Percentiles rank a stretch among this genome's conserved stretches.
phyloP scores from a whole-genome alignment of 2,113 vertebrate species.

The Petromus typicus region DNA sequence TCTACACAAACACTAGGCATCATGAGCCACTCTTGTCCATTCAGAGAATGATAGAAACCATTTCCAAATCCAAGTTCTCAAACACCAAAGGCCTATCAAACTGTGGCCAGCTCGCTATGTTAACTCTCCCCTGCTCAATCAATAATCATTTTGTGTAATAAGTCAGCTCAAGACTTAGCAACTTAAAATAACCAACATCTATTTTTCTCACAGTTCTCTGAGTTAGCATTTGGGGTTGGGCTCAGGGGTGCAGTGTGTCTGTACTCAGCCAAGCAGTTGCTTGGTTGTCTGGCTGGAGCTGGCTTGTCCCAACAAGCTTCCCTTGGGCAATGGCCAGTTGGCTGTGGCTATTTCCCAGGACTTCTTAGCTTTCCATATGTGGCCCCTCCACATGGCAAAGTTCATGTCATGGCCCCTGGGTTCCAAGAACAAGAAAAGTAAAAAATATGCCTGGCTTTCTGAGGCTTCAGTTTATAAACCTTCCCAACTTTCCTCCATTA shows the following conservation, averaged over 20 bases:
- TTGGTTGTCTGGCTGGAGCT: neutral
- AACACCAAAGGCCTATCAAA: neutral
- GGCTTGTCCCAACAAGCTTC: neutral
- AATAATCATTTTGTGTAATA: neutral
- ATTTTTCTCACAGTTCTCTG: neutral
- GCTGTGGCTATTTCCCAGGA: neutral
- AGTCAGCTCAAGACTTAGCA: neutral
- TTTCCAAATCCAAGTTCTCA: neutral
- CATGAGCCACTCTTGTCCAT: neutral
- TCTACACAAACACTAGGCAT: neutral
- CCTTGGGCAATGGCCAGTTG: neutral
- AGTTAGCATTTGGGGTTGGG: neutral
- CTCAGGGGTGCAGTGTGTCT: neutral
- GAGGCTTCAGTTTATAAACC: neutral
- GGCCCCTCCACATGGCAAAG: neutral
- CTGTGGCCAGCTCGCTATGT: neutral
- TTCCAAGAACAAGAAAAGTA: neutral
- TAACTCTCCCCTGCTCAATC: neutral
- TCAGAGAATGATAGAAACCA: neutral
- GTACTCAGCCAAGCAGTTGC: neutral
- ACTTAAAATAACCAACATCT: neutral
- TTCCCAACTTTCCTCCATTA: neutral
- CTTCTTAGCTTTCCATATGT: neutral
- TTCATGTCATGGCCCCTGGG: neutral
- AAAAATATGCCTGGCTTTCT: neutral